Evolutionary conservation across 2,113 vertebrate species (phyloP).

Genomic region (Nothoprocta pentlandii): DNA sequence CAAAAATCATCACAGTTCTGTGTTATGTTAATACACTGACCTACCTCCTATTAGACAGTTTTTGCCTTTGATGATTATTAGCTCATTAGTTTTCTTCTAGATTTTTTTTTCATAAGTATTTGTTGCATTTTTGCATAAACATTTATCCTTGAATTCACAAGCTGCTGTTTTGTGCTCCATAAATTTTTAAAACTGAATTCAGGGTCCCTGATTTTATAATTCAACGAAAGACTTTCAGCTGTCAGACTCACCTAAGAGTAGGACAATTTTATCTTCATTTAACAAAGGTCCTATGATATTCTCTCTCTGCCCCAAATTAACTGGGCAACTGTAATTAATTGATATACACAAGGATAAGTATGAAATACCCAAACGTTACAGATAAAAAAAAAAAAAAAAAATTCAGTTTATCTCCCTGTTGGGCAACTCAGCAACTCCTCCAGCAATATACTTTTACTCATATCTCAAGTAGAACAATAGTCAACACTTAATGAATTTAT

Average conservation of each 20-base stretch:
- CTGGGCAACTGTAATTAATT: background rate
- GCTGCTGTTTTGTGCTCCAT: background rate
- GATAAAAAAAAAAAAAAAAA: background rate
- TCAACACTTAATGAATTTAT: conserved; percentile 71
- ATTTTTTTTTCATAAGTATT: background rate
- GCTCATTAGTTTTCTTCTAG: background rate
- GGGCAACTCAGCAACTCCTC: conserved; percentile 12
- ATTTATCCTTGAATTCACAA: conserved; percentile 35
- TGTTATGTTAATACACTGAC: background rate
- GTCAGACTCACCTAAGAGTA: background rate
- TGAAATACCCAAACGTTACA: background rate
- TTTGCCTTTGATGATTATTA: conserved; percentile 44
- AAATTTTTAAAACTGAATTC: conserved; percentile 22
- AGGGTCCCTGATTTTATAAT: background rate
- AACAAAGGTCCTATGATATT: background rate
- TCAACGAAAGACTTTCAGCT: background rate
- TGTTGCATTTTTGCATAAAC: background rate
- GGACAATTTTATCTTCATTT: conserved; percentile 5
- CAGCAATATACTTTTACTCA: conserved; percentile 59
- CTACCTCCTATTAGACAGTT: conserved; percentile 4
- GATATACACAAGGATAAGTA: background rate
- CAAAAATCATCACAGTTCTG: background rate
- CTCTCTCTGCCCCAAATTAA: background rate
- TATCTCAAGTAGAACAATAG: conserved; percentile 63
- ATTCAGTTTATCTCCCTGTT: background rate